Conservation (phyloP, 2,888 invertebrate genomes). For the Polyommatus icarus region DNA sequence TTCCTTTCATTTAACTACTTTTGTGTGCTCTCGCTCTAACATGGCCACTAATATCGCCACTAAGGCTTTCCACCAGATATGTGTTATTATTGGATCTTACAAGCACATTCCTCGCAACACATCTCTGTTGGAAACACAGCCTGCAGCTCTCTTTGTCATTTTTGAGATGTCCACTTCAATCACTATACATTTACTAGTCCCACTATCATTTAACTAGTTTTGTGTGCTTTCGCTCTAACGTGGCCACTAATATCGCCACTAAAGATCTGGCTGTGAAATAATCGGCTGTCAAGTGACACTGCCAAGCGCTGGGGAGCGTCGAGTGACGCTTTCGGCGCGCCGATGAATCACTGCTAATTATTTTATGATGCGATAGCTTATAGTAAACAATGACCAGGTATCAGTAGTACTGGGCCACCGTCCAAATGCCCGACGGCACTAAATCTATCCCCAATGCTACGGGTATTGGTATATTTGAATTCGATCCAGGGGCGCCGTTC, state of each 20-base stretch:
- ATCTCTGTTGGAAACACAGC: no score
- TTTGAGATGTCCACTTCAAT: no score
- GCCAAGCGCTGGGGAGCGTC: constrained; percentile 66
- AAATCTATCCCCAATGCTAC: constrained; percentile 63
- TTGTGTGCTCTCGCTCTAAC: constrained; percentile 43
- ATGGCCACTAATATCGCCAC: constrained; percentile 62
- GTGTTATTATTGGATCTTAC: no score
- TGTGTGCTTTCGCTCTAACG: constrained; percentile 44
- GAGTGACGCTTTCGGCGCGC: constrained; percentile 63
- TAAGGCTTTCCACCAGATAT: constrained; percentile 52
- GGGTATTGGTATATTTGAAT: neutral
- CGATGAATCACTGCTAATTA: constrained; percentile 74
- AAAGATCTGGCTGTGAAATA: constrained; percentile 73
- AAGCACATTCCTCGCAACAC: no score
- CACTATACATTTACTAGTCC: neutral
- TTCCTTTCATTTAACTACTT: neutral
- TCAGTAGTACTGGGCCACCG: constrained; percentile 54
- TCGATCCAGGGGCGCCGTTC: neutral
- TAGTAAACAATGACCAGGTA: constrained; percentile 37
- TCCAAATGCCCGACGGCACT: constrained; percentile 61
- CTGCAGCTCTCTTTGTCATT: no score
- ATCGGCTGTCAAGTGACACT: constrained; percentile 73
- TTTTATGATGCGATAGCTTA: constrained; percentile 59
- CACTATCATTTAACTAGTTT: neutral
- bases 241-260: constrained; percentile 63